phyloP scores from a whole-genome alignment of 2,888 invertebrate genomes.

The Andrena dorsata region DNA sequence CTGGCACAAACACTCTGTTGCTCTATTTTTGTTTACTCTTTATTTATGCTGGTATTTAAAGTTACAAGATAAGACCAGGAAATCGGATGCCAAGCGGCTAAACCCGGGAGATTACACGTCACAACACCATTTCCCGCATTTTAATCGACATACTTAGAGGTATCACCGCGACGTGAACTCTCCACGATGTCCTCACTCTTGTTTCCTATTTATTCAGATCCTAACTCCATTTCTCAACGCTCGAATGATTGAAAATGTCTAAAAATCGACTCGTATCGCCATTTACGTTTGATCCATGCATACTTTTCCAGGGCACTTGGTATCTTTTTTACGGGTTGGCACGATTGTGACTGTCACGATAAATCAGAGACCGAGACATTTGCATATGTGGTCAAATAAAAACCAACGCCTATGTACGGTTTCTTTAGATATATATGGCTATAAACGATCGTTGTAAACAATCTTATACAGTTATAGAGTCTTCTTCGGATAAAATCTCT shows the following conservation, averaged over 20 bases:
- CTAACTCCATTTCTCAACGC: too few species aligned
- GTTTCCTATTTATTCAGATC: not conserved
- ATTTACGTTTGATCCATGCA: too few species aligned
- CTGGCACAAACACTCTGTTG: conserved; percentile 5
- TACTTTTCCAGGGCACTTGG: too few species aligned
- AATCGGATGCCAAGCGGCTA: not conserved
- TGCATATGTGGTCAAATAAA: too few species aligned
- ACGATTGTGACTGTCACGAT: too few species aligned
- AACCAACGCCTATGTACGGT: too few species aligned
- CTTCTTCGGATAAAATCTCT: not conserved
- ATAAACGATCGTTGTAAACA: too few species aligned
- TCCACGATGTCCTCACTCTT: not conserved
- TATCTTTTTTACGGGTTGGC: too few species aligned
- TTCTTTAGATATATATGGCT: too few species aligned
- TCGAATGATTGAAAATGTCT: too few species aligned
- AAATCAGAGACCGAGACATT: too few species aligned
- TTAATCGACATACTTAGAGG: conserved; percentile 27
- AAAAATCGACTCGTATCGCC: too few species aligned
- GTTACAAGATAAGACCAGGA: not conserved
- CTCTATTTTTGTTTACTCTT: conserved; percentile 5
- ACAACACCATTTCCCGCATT: not conserved
- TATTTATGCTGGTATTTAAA: not conserved
- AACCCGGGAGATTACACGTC: not conserved
- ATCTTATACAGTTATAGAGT: not conserved
- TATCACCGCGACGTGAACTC: not conserved